Conservation (phyloP, 2,888 invertebrate species). For the Kryphioiulus occultus region DNA sequence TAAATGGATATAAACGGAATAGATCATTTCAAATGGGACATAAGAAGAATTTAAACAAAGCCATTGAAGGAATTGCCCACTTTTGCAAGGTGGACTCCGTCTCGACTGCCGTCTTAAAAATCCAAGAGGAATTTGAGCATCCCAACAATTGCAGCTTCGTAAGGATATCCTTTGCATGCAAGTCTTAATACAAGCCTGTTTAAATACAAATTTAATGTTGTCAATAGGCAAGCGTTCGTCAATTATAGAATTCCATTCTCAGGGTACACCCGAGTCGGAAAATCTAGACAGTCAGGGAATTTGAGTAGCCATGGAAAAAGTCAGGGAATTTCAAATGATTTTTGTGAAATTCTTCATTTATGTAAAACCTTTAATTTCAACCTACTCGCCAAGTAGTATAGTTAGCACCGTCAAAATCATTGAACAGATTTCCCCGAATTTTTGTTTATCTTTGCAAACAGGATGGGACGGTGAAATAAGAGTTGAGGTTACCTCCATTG, state of each 20-base stretch:
- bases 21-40: background rate
- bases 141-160: conserved; percentile 50
- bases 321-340: too few relatives aligned
- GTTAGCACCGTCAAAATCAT: too few relatives aligned
- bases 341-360: too few relatives aligned
- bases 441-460: too few relatives aligned
- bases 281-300: too few relatives aligned
- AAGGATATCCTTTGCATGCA: conserved; percentile 51
- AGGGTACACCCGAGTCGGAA: too few relatives aligned
- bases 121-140: conserved; percentile 51
- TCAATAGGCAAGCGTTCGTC: too few relatives aligned
- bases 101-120: conserved; percentile 39
- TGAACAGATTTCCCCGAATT: too few relatives aligned
- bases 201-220: background rate
- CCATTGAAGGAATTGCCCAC: background rate
- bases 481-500: conserved; percentile 47
- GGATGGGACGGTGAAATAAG: background rate
- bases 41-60: background rate
- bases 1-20: background rate
- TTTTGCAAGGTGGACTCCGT: conserved; percentile 40
- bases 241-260: too few relatives aligned
- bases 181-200: conserved; percentile 51
- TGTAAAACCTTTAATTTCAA: too few relatives aligned
- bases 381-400: too few relatives aligned
- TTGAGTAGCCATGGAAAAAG: too few relatives aligned